Evolutionary conservation across 30 jellyfish, hydroid and myxozoan genomes (phyloP), one percentile per base, ranked within the genome.

Genomic region (Pseudorhiza aurosa): DNA sequence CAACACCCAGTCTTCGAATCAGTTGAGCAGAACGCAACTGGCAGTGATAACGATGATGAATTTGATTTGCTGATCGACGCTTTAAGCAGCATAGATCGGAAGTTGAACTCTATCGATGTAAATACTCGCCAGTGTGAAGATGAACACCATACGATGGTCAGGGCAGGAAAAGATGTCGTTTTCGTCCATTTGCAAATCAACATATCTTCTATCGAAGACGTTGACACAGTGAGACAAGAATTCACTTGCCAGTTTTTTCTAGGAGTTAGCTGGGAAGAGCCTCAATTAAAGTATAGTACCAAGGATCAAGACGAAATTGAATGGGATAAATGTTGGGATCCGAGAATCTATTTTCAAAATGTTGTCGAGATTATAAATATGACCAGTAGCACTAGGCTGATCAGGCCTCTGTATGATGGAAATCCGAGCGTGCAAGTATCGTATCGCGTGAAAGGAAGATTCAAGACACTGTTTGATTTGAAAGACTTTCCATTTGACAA

Each of bases 271-370:
- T 87, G 96, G 96, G 87, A 78, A 39, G 96, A 87, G 68, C 82
- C 87, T 19, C 30, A 32, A 56, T 45, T 81, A 43, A 57, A 47
- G 44, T 33, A 53, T 21, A 8, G 40, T 11, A 82, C 21, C 26
- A 68, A 32, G 14, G 65, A 68, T 14, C 81, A 44, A 26, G 50
- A 44, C 42, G 65, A 56, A 1, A 69, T 87, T 24, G 78, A 71
- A 21, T 87, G 96, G 96, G 89, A 79, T 26, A 55, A 67, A 39
- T 68, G 59, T 58, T 87, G 96, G 96, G 85, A 87, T 49, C 96
- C 96, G 27, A 78, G 96, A 51, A 60, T 87, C 6, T 78, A 77
- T 57, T 87, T 87, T 59, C 96, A 90, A 70, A 87, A 87, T 59
- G 96, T 94, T 0, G 92, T 87, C 22, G 94, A 87, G 39, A 65